Evolutionary conservation across 2,113 vertebrate species (phyloP).

Genomic region (Clarias batrachus): DNA sequence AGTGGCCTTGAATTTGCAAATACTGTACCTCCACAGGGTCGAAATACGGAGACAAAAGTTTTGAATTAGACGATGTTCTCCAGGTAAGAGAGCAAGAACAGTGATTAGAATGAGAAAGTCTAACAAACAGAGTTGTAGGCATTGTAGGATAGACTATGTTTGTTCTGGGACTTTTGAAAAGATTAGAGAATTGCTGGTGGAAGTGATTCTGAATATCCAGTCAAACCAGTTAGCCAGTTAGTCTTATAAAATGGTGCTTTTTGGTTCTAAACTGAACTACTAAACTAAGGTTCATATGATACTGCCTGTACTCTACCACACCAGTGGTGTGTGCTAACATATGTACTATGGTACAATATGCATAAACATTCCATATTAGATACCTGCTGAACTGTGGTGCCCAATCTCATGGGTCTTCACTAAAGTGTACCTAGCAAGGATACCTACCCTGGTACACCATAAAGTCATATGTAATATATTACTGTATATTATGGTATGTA

Average conservation of each 20-base stretch:
- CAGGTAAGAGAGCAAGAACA: background rate
- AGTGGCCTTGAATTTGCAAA: background rate
- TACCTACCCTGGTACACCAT: no score
- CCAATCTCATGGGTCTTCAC: no score
- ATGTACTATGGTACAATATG: no score
- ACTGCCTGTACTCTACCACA: no score
- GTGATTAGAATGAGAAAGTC: background rate
- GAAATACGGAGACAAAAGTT: background rate
- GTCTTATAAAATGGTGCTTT: background rate
- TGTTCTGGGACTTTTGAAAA: background rate
- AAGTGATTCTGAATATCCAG: background rate
- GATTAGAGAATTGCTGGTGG: background rate
- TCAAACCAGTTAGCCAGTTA: background rate
- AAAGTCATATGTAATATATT: no score
- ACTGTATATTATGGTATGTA: no score
- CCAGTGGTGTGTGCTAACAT: no score
- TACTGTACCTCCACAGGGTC: background rate
- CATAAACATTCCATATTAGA: no score
- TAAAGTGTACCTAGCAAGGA: no score
- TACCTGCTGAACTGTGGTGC: no score
- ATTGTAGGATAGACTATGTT: background rate
- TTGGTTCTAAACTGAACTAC: no score
- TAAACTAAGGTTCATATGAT: no score
- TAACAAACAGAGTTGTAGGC: background rate
- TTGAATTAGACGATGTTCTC: background rate